phyloP scores from a whole-genome alignment of 1,140 invertebrate genomes.

The Alviniconcha marisindica region DNA sequence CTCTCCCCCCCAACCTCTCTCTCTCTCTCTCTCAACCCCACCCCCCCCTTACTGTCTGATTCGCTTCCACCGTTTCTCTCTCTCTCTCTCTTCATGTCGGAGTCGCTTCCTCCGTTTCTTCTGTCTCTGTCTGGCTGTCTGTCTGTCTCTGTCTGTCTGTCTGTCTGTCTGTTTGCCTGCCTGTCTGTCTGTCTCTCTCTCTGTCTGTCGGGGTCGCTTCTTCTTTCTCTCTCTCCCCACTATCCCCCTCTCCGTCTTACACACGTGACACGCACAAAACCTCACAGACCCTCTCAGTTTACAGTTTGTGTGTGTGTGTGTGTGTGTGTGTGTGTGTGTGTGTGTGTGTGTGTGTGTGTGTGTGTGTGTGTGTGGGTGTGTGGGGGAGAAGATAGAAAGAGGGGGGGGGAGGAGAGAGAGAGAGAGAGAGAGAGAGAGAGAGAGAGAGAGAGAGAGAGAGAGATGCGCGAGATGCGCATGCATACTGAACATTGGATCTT shows the following conservation, averaged over 20 bases:
- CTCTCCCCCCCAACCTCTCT: neutral
- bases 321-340: slow-evolving; percentile 29
- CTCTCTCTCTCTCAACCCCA: slow-evolving; percentile 7
- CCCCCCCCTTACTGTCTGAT: neutral
- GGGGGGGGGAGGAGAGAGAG: too few species aligned
- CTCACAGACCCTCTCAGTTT: neutral
- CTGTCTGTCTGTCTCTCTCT: too few species aligned
- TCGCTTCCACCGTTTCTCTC: slow-evolving; percentile 26
- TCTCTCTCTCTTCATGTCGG: too few species aligned
- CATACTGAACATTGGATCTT: too few species aligned
- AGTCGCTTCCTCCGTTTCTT: too few species aligned
- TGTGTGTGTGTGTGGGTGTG: neutral
- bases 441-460: too few species aligned
- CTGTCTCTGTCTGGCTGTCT: slow-evolving; percentile 23
- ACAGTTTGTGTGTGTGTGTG: slow-evolving; percentile 30
- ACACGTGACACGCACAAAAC: slow-evolving; percentile 1
- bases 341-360: neutral
- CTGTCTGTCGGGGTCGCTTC: too few species aligned
- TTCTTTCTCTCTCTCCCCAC: slow-evolving; percentile 21
- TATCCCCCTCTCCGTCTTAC: neutral
- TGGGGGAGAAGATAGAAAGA: too few species aligned
- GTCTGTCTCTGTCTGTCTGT: slow-evolving; percentile 20
- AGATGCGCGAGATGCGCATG: too few species aligned
- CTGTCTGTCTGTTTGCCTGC: neutral
- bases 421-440: too few species aligned